Conservation (phyloP, 2,113 vertebrate genomes). For the Phocoena sinus region DNA sequence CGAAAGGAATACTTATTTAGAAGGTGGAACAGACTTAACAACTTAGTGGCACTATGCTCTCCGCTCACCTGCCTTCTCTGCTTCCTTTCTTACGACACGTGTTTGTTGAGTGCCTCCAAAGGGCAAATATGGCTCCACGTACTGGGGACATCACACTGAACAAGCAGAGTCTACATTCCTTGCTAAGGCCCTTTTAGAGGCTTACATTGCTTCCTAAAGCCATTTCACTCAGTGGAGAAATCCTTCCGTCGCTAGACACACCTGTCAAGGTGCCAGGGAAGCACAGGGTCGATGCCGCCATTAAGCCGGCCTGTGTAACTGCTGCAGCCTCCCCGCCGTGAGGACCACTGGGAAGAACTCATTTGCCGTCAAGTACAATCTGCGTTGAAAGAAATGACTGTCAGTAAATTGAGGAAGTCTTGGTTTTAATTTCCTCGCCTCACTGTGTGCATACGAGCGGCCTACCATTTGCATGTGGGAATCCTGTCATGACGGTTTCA, state of each 20-base stretch:
- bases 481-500: slow-evolving; percentile 80
- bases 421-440: slow-evolving; percentile 76
- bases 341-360: slow-evolving; percentile 26
- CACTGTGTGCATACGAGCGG: slow-evolving; percentile 73
- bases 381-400: slow-evolving; percentile 68
- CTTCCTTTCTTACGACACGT: neutral
- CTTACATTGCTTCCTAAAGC: neutral
- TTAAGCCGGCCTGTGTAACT: slow-evolving; percentile 19
- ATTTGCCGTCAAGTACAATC: slow-evolving; percentile 71
- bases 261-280: slow-evolving; percentile 35
- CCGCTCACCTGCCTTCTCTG: neutral
- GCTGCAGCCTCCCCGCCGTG: neutral
- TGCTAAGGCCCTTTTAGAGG: neutral
- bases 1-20: neutral
- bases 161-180: neutral
- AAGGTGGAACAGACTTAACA: neutral
- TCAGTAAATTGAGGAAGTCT: slow-evolving; percentile 75
- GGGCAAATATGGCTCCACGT: too few relatives aligned
- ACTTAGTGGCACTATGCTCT: neutral
- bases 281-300: neutral
- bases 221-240: neutral
- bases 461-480: slow-evolving; percentile 81
- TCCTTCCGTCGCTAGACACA: neutral
- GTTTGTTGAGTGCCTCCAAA: neutral
- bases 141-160: neutral